Evolutionary conservation across 1,140 invertebrate species (phyloP).

Genomic region (Pseudomyrmex flavicornis): DNA sequence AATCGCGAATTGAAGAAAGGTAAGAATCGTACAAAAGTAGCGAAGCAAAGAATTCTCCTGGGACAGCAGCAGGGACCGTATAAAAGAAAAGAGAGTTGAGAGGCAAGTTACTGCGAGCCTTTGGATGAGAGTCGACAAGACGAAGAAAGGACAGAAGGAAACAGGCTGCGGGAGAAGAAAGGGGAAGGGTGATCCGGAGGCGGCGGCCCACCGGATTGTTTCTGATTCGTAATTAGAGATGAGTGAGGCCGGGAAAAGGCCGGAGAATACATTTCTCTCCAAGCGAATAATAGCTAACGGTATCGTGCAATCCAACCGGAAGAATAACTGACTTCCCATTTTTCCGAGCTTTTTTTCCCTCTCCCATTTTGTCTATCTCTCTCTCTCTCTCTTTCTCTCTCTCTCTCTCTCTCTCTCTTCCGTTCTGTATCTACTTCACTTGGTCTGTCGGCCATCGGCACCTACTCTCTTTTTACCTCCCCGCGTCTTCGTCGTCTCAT

Average conservation of each 20-base stretch:
- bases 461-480: too few species aligned
- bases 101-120: constrained; percentile 58
- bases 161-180: constrained; percentile 37
- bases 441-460: too few species aligned
- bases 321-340: constrained; percentile 73
- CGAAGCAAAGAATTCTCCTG: constrained; percentile 72
- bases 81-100: constrained; percentile 53
- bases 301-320: constrained; percentile 72
- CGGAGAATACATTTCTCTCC: constrained; percentile 77
- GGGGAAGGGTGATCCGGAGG: constrained; percentile 38
- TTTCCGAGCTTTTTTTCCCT: background rate
- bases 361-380: background rate
- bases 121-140: constrained; percentile 54
- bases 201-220: constrained; percentile 75
- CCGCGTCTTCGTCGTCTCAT: too few species aligned
- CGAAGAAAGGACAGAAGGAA: constrained; percentile 18
- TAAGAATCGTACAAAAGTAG: constrained; percentile 73
- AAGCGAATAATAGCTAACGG: constrained; percentile 75
- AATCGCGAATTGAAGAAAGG: constrained; percentile 58
- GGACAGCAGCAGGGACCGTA: constrained; percentile 41
- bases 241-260: constrained; percentile 74
- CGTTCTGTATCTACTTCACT: too few species aligned
- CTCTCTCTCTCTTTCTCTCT: too few species aligned
- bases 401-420: too few species aligned
- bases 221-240: constrained; percentile 83